Conservation (phyloP, 1,140 invertebrate species). For the Lethrus apterus region DNA sequence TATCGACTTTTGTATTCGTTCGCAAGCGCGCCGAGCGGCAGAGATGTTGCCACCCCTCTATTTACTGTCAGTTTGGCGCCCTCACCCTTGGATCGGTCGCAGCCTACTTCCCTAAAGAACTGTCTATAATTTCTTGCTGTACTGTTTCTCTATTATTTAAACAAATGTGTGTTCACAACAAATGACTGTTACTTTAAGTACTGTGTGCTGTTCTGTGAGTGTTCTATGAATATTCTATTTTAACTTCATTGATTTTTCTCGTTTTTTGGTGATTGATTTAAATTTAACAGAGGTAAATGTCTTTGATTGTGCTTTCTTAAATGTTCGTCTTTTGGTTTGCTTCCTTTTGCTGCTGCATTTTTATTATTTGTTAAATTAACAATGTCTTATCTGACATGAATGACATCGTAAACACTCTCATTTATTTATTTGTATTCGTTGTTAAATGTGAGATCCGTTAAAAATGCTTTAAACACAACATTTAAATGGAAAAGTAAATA, state of each 20-base stretch:
- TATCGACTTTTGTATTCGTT: constrained; percentile 16
- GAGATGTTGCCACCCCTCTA: constrained; percentile 19
- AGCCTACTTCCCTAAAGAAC: constrained; percentile 19
- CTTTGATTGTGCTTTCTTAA: constrained; percentile 9
- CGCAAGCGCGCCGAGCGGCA: constrained; percentile 13
- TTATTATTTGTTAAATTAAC: no score
- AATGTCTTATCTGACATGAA: no score
- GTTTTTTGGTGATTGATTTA: constrained; percentile 11
- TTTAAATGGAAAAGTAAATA: no score
- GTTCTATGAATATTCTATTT: not conserved
- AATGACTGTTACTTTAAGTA: constrained; percentile 9
- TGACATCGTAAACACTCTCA: no score
- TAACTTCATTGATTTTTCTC: constrained; percentile 11
- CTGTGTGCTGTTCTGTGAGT: constrained; percentile 12
- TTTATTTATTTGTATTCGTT: no score
- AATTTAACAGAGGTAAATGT: constrained; percentile 12
- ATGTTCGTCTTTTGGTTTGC: constrained; percentile 11
- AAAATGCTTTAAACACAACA: no score
- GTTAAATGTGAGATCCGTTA: no score
- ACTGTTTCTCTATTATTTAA: constrained; percentile 17
- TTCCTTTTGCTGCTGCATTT: no score
- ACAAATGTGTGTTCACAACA: constrained; percentile 1
- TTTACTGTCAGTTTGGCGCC: constrained; percentile 22
- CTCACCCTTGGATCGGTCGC: constrained; percentile 18
- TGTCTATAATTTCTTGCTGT: constrained; percentile 21